Evolutionary conservation across 1,140 invertebrate genomes (phyloP).

Genomic region (Neomicropteryx cornuta): DNA sequence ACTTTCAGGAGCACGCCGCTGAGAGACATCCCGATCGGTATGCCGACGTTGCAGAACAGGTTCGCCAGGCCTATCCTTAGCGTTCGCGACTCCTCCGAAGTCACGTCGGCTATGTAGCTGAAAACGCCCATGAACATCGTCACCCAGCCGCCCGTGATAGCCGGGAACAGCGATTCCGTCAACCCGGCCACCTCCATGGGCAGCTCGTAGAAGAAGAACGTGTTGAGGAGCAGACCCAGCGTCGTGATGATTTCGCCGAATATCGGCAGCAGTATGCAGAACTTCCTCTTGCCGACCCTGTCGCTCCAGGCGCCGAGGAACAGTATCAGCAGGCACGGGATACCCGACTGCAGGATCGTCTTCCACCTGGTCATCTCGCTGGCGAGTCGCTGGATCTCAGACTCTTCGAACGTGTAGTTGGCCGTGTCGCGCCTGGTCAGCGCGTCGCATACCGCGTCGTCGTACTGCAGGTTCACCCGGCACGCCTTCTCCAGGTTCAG

Average conservation of each 20-base stretch:
- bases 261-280: conserved; percentile 74
- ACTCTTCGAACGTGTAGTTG: conserved; percentile 59
- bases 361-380: conserved; percentile 72
- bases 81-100: conserved; percentile 67
- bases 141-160: conserved; percentile 73
- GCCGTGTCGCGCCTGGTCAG: conserved; percentile 55
- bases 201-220: conserved; percentile 64
- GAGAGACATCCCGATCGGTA: conserved; percentile 66
- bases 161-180: conserved; percentile 65
- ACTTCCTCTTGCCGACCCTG: conserved; percentile 60
- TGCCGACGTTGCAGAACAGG: conserved; percentile 66
- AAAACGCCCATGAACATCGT: conserved; percentile 84
- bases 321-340: conserved; percentile 63
- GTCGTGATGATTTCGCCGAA: conserved; percentile 68
- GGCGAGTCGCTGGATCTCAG: conserved; percentile 61
- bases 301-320: conserved; percentile 73
- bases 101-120: conserved; percentile 80
- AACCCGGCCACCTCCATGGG: conserved; percentile 67
- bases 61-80: conserved; percentile 75
- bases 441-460: conserved; percentile 58
- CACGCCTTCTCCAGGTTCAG: conserved; percentile 77
- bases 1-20: conserved; percentile 58
- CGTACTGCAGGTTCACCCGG: conserved; percentile 62
- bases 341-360: conserved; percentile 59
- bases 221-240: conserved; percentile 65